Evolutionary conservation across 2,797 vertebrate species (phyloP).

Genomic region (Helostoma temminkii): DNA sequence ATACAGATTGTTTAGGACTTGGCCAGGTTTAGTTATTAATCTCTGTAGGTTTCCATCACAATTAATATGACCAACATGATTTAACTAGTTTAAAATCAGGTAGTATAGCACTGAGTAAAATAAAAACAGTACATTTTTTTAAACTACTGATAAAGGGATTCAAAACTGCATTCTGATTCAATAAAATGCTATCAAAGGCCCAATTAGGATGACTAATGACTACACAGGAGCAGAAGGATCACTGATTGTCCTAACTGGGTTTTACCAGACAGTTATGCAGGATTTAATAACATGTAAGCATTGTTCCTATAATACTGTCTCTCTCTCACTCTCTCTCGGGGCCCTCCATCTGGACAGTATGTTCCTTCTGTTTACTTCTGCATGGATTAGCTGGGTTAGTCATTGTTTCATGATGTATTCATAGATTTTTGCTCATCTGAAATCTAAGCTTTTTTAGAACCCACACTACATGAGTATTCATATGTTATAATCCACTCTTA

Average conservation of each 20-base stretch:
- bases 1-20: neutral
- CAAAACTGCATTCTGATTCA: too few species aligned
- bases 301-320: constrained; percentile 39
- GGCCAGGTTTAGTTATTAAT: neutral
- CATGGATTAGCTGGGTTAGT: constrained; percentile 63
- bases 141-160: too few species aligned
- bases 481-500: constrained; percentile 56
- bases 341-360: constrained; percentile 69
- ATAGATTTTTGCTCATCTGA: constrained; percentile 59
- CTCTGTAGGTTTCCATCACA: too few species aligned
- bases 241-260: too few species aligned
- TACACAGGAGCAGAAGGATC: too few species aligned
- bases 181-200: too few species aligned
- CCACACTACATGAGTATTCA: constrained; percentile 36
- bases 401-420: constrained; percentile 68
- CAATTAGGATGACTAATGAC: too few species aligned
- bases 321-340: constrained; percentile 25
- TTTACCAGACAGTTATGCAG: too few species aligned
- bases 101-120: too few species aligned
- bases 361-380: constrained; percentile 66
- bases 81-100: too few species aligned
- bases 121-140: too few species aligned
- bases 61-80: too few species aligned
- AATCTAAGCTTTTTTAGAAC: constrained; percentile 47
- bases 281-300: constrained; percentile 33